These are phyloP conservation scores for Platichthys stellatus DNA, from an alignment of 2,113 vertebrate species.

Conservation along the genomic window DNA sequence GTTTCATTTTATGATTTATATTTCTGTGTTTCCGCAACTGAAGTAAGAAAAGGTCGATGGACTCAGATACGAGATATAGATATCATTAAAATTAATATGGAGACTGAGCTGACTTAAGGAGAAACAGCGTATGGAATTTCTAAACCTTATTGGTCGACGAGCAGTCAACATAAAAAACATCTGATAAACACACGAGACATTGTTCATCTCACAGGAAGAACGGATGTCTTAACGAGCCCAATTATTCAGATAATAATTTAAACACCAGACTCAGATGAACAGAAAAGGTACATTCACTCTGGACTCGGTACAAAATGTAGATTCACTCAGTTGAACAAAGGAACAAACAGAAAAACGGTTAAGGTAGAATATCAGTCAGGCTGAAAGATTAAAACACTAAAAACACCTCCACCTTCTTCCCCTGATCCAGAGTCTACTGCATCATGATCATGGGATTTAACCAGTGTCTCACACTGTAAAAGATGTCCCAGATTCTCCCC, in stretches of 20 bases:
- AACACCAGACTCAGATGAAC: background rate
- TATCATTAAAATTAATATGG: too few species aligned
- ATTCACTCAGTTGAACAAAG: background rate
- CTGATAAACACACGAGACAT: too few species aligned
- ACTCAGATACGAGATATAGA: too few species aligned
- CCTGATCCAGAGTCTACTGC: background rate
- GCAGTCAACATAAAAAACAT: too few species aligned
- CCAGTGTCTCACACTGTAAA: background rate
- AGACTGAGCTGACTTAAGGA: too few species aligned
- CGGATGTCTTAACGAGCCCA: background rate
- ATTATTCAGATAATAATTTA: background rate
- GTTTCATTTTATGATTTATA: too few species aligned
- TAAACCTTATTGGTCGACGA: too few species aligned
- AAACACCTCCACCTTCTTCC: too few species aligned
- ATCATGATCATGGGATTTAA: background rate
- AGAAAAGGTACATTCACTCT: conserved; percentile 25
- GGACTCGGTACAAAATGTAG: background rate
- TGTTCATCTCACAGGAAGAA: background rate
- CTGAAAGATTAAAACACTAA: background rate
- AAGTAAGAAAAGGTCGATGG: too few species aligned
- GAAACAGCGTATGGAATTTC: too few species aligned
- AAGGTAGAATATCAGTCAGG: background rate
- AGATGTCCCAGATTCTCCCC: too few species aligned
- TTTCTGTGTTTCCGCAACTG: too few species aligned
- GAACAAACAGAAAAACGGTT: background rate